Percentiles rank a stretch among this genome's conserved stretches.
Conservation (phyloP, 2,888 invertebrate species). For the Patella pellucida region DNA sequence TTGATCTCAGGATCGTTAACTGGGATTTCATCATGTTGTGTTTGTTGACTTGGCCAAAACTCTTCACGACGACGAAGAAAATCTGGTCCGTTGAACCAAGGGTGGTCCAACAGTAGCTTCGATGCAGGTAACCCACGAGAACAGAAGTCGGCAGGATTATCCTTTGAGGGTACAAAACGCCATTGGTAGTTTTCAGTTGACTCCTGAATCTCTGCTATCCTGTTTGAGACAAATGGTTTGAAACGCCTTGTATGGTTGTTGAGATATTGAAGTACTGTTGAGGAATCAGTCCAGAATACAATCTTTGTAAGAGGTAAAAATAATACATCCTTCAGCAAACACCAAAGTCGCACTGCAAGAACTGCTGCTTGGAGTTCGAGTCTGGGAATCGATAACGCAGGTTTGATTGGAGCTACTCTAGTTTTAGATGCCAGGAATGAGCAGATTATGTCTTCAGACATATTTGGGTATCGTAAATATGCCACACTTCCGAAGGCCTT, state of each 20-base stretch:
- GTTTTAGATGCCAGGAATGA: slow-evolving; percentile 15
- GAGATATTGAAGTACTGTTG: slow-evolving; percentile 8
- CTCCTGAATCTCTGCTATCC: slow-evolving; percentile 9
- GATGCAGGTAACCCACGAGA: not conserved
- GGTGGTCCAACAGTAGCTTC: not conserved
- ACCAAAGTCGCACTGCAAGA: slow-evolving; percentile 12
- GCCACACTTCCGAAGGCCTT: slow-evolving; percentile 8
- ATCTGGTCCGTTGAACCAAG: slow-evolving; percentile 9
- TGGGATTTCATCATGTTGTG: not conserved
- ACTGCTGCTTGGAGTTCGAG: slow-evolving; percentile 15
- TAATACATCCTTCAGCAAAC: not conserved
- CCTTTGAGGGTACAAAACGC: not conserved
- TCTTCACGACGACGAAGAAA: not conserved
- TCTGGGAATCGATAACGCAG: slow-evolving; percentile 5
- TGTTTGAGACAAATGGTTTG: slow-evolving; percentile 12
- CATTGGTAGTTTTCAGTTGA: not conserved
- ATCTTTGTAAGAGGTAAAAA: not conserved
- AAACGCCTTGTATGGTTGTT: slow-evolving; percentile 11
- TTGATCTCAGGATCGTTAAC: not conserved
- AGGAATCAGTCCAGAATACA: not conserved
- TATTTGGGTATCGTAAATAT: not conserved
- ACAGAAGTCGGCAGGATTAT: slow-evolving; percentile 9
- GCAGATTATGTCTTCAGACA: not conserved
- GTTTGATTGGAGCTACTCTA: slow-evolving; percentile 3
- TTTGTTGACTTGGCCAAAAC: not conserved